Evolutionary conservation across 2,797 vertebrate genomes (phyloP).

Genomic region (Enoplosus armatus): DNA sequence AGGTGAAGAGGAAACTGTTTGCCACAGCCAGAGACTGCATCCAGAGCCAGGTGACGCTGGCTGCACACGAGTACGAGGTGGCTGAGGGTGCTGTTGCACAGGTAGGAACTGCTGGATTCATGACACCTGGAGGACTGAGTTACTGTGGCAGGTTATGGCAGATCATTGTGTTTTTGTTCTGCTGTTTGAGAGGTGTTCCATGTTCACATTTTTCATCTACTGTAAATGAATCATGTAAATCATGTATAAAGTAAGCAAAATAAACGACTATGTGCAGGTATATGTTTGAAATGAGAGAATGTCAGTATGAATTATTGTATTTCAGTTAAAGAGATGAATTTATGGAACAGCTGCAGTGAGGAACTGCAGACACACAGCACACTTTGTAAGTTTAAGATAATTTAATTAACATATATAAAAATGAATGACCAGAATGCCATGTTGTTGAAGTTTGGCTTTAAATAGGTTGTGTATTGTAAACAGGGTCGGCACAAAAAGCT

Average conservation of each 20-base stretch:
- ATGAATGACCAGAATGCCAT: neutral
- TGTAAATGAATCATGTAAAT: no score
- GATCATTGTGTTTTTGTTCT: neutral
- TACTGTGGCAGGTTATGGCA: neutral
- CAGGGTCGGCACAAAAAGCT: neutral
- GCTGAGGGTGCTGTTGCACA: slow-evolving; percentile 83
- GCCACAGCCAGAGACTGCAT: slow-evolving; percentile 89
- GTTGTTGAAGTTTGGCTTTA: neutral
- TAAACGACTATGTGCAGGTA: no score
- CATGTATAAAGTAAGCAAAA: no score
- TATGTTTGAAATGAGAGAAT: no score
- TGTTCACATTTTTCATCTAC: neutral
- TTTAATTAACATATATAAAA: neutral
- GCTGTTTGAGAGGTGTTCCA: neutral
- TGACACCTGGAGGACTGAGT: neutral
- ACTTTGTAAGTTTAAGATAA: neutral
- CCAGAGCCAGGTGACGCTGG: slow-evolving; percentile 90
- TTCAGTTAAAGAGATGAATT: no score
- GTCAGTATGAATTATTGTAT: no score
- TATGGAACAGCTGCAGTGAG: no score
- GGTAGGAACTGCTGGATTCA: slow-evolving; percentile 47
- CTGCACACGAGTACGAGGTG: slow-evolving; percentile 87
- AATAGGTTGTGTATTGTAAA: neutral
- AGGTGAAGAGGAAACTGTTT: slow-evolving; percentile 91
- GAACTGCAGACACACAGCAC: no score